A percentile compares a stretch with the other conserved stretches of the same genome.
Conservation (phyloP, 2,113 vertebrate species). For the Cynopterus brachyotis region DNA sequence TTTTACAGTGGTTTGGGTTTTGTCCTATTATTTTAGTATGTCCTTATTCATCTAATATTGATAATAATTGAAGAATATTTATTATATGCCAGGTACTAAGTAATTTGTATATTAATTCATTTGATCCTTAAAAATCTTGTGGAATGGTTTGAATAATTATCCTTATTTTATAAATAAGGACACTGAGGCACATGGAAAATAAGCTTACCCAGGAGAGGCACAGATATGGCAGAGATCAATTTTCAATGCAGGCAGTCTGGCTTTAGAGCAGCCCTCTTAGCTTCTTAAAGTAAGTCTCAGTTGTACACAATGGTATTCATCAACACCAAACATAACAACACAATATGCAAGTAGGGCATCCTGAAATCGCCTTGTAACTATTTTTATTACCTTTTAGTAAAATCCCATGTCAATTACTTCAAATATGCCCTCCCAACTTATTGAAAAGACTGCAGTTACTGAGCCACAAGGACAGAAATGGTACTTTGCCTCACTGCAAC, state of each 20-base stretch:
- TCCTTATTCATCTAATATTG: not conserved
- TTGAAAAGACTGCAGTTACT: not conserved
- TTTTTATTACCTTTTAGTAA: constrained; percentile 37
- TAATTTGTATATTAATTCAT: not conserved
- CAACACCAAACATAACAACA: not conserved
- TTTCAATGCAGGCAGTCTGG: not conserved
- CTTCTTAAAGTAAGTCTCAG: not conserved
- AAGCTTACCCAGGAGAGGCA: not conserved
- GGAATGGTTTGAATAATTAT: not conserved
- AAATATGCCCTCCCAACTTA: not conserved
- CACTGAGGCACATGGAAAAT: not conserved
- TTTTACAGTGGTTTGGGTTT: not conserved
- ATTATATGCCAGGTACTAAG: not conserved
- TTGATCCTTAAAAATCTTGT: not conserved
- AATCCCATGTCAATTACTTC: not conserved
- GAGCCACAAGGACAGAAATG: not conserved
- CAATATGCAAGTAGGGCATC: not conserved
- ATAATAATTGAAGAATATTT: constrained; percentile 4
- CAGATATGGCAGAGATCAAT: not conserved
- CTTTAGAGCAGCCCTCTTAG: not conserved
- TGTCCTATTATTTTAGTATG: not conserved
- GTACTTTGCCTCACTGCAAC: not conserved
- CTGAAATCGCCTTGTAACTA: not conserved
- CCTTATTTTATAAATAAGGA: not conserved
- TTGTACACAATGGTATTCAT: not conserved